Percentiles rank a stretch among this genome's conserved stretches.
These are phyloP conservation scores for Tetropium fuscum DNA, from an alignment of 2,888 invertebrate species.

Conservation along the genomic window DNA sequence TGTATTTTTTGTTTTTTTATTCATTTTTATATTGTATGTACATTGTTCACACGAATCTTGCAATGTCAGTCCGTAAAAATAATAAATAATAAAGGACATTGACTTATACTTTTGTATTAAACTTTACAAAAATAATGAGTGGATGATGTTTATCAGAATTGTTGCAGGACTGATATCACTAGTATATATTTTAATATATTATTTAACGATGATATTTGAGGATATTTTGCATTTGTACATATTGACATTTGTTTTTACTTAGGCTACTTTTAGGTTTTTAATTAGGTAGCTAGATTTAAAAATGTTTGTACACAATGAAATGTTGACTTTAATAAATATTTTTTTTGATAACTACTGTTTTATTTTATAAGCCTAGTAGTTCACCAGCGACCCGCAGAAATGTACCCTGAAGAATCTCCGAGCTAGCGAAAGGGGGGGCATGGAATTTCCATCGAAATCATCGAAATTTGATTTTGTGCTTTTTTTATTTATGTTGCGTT, in stretches of 20 bases:
- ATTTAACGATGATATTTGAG: slow-evolving; percentile 7
- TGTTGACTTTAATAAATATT: slow-evolving; percentile 59
- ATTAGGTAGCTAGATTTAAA: slow-evolving; percentile 36
- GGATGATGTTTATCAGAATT: not conserved
- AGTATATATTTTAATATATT: slow-evolving; percentile 8
- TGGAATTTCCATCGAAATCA: too few relatives aligned
- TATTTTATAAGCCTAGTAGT: not conserved
- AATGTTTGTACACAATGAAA: slow-evolving; percentile 59
- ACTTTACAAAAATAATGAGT: not conserved
- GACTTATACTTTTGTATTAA: not conserved
- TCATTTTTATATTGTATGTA: slow-evolving; percentile 19
- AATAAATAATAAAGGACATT: not conserved
- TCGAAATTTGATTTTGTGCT: too few relatives aligned
- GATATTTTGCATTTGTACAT: slow-evolving; percentile 34
- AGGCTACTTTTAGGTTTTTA: slow-evolving; percentile 28
- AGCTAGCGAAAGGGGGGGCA: too few relatives aligned
- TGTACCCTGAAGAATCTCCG: too few relatives aligned
- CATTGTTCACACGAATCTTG: slow-evolving; percentile 2
- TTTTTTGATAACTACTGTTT: slow-evolving; percentile 43
- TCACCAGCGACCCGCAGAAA: too few relatives aligned
- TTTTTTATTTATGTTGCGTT: too few relatives aligned
- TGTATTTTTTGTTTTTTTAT: slow-evolving; percentile 29
- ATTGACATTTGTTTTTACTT: slow-evolving; percentile 28
- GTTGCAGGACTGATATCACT: not conserved
- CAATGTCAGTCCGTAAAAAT: not conserved